Percentiles rank a stretch among this genome's conserved stretches.
Conservation (phyloP, 2,797 vertebrate species). For the Xerus rutilus region DNA sequence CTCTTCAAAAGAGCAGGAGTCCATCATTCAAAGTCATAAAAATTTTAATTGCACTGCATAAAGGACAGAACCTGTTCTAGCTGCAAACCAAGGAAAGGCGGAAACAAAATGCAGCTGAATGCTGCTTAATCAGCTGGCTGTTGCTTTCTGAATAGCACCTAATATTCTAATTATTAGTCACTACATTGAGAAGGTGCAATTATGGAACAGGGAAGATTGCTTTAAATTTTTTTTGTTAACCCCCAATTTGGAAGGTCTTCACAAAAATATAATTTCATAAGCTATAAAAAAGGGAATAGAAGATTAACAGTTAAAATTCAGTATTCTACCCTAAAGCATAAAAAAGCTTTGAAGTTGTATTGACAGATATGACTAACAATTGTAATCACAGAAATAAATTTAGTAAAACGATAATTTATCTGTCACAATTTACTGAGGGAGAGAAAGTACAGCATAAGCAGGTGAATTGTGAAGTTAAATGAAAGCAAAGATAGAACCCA, state of each 20-base stretch:
- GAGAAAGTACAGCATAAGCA: conserved; percentile 68
- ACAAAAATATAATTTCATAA: conserved; percentile 71
- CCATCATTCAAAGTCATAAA: conserved; percentile 68
- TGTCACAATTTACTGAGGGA: conserved; percentile 72
- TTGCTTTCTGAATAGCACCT: conserved; percentile 83
- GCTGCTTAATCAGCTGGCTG: conserved; percentile 82
- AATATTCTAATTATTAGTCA: conserved; percentile 83
- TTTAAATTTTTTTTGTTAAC: conserved; percentile 71
- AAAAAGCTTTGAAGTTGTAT: conserved; percentile 72
- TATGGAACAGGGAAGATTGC: conserved; percentile 65
- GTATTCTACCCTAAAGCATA: conserved; percentile 43
- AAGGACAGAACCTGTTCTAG: conserved; percentile 68
- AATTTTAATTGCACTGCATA: conserved; percentile 73
- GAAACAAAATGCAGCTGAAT: conserved; percentile 78
- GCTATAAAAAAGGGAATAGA: conserved; percentile 57
- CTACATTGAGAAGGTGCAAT: conserved; percentile 68
- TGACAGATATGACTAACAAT: conserved; percentile 79
- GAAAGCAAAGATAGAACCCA: conserved; percentile 84
- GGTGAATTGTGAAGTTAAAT: conserved; percentile 80
- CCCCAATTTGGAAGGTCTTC: conserved; percentile 66
- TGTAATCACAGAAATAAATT: conserved; percentile 80
- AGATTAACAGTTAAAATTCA: conserved; percentile 70
- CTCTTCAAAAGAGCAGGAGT: conserved; percentile 52
- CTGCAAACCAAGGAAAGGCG: conserved; percentile 66
- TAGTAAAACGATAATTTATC: conserved; percentile 79